phyloP scores from a whole-genome alignment of 2,888 invertebrate genomes.

The Apamea sordens region DNA sequence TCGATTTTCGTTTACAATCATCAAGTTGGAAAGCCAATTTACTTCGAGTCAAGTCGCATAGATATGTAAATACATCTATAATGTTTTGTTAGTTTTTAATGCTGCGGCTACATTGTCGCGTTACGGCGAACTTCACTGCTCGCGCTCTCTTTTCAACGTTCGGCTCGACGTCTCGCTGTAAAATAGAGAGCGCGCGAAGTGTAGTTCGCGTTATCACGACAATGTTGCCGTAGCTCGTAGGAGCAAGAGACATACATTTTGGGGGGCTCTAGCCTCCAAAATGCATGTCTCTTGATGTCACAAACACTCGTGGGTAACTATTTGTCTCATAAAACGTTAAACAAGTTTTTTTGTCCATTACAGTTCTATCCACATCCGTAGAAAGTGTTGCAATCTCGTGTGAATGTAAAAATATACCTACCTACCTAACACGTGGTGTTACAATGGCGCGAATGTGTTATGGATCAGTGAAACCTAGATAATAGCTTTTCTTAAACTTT shows the following conservation, averaged over 20 bases:
- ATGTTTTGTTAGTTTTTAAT: not conserved
- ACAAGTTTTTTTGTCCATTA: conserved; percentile 47
- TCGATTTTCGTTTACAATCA: not conserved
- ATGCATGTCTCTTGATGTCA: conserved; percentile 2
- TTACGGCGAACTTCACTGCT: not conserved
- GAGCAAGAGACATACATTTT: not conserved
- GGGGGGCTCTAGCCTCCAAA: not conserved
- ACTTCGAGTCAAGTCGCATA: not conserved
- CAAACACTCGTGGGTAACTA: conserved; percentile 5
- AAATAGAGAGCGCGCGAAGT: not conserved
- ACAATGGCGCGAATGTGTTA: conserved; percentile 62
- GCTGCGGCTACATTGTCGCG: not conserved
- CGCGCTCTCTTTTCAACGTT: not conserved
- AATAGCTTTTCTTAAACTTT: conserved; percentile 72
- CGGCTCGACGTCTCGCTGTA: not conserved
- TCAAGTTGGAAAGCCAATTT: conserved; percentile 12
- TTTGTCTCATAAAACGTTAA: conserved; percentile 32
- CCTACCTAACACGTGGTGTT: conserved; percentile 56
- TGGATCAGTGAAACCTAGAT: conserved; percentile 69
- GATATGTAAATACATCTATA: not conserved
- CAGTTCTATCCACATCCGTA: conserved; percentile 52
- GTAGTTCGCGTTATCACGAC: not conserved
- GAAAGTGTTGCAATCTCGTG: conserved; percentile 70
- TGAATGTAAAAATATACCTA: conserved; percentile 67
- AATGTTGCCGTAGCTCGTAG: not conserved